Evolutionary conservation across 2,888 invertebrate species (phyloP).

Genomic region (Dasypogon diadema): DNA sequence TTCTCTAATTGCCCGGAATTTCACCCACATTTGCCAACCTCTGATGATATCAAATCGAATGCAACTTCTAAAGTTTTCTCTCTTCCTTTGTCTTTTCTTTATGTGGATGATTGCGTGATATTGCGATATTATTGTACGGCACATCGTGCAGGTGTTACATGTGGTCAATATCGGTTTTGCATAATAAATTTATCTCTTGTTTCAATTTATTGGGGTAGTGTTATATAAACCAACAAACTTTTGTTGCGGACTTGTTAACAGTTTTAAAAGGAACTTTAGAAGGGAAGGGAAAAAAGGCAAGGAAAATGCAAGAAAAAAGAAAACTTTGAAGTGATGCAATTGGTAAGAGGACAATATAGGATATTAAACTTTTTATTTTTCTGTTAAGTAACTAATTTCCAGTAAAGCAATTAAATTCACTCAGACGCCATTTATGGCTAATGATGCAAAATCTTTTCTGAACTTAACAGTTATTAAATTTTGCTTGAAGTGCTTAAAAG

Average conservation of each 20-base stretch:
- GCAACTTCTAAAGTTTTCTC: neutral
- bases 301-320: too few species aligned
- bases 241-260: neutral
- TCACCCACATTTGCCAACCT: slow-evolving; percentile 12
- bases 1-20: slow-evolving; percentile 30
- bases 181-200: slow-evolving; percentile 21
- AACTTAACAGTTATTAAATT: too few species aligned
- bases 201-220: neutral
- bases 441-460: too few species aligned
- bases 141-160: slow-evolving; percentile 18
- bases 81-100: slow-evolving; percentile 10
- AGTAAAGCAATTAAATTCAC: too few species aligned
- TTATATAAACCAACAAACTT: neutral
- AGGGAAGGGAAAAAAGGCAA: too few species aligned
- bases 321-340: neutral
- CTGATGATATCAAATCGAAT: neutral
- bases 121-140: slow-evolving; percentile 4
- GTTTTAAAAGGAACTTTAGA: neutral
- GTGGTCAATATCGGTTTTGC: slow-evolving; percentile 7
- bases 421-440: too few species aligned
- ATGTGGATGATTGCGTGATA: slow-evolving; percentile 7
- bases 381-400: too few species aligned
- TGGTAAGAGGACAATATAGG: too few species aligned
- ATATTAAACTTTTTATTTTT: too few species aligned
- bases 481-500: too few species aligned